Conservation (phyloP, 2,797 vertebrate species). For the Tragelaphus eurycerus region DNA sequence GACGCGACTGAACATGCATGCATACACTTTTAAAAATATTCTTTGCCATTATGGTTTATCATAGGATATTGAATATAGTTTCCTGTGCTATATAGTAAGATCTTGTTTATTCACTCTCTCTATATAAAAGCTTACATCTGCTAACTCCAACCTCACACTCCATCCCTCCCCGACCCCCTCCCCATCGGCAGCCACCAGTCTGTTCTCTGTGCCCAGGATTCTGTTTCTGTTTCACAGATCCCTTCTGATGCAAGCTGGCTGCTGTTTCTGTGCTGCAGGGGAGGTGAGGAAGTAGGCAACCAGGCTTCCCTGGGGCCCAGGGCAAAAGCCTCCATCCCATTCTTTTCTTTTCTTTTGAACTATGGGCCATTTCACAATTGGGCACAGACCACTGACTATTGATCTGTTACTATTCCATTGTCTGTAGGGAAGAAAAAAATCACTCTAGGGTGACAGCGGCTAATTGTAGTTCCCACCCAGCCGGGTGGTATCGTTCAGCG, state of each 20-base stretch:
- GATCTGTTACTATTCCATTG: slow-evolving; percentile 16
- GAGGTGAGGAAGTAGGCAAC: background rate
- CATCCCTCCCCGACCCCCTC: background rate
- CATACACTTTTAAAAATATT: background rate
- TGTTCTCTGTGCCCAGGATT: background rate
- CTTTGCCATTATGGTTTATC: background rate
- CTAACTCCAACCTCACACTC: background rate
- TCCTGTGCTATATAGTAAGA: background rate
- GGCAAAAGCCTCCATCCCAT: background rate
- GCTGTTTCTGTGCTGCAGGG: background rate
- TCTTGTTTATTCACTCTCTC: background rate
- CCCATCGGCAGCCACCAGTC: background rate
- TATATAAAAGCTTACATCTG: background rate
- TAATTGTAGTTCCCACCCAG: slow-evolving; percentile 9
- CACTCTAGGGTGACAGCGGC: background rate
- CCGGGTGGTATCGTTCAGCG: background rate
- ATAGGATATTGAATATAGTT: background rate
- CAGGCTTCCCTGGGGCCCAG: background rate
- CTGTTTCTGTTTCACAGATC: background rate
- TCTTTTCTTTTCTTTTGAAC: background rate
- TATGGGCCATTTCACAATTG: background rate
- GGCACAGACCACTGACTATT: background rate
- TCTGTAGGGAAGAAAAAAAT: background rate
- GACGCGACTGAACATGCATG: fast-evolving
- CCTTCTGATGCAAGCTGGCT: fast-evolving